Percentiles rank a stretch among this genome's conserved stretches.
phyloP scores from a whole-genome alignment of 1,140 invertebrate species.

The Rhyzopertha dominica region DNA sequence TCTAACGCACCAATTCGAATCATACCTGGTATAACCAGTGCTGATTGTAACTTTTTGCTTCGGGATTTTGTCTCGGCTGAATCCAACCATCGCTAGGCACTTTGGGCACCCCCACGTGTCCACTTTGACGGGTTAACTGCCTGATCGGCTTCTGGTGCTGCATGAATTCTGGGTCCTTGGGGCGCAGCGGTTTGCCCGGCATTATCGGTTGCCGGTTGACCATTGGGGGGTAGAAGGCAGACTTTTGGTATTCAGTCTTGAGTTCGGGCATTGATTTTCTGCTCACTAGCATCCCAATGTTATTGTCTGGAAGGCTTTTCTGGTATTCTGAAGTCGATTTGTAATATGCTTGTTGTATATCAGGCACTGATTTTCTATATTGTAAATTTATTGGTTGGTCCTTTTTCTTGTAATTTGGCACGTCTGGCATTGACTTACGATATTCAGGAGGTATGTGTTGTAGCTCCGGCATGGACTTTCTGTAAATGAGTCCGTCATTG shows the following conservation, averaged over 20 bases:
- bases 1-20: conserved; percentile 14
- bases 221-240: conserved; percentile 48
- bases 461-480: conserved; percentile 66
- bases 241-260: conserved; percentile 40
- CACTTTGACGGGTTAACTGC: conserved; percentile 69
- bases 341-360: conserved; percentile 32
- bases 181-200: conserved; percentile 40
- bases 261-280: conserved; percentile 52
- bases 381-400: conserved; percentile 17
- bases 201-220: conserved; percentile 33
- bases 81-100: conserved; percentile 70
- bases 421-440: conserved; percentile 28
- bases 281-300: conserved; percentile 37
- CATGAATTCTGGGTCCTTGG: conserved; percentile 31
- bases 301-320: conserved; percentile 7
- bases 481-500: conserved; percentile 45
- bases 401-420: conserved; percentile 25
- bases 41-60: conserved; percentile 65
- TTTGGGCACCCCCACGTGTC: too few relatives aligned
- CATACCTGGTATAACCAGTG: conserved; percentile 85
- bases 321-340: conserved; percentile 19
- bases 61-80: conserved; percentile 60
- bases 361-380: conserved; percentile 34
- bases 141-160: too few relatives aligned
- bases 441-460: conserved; percentile 26